Conservation (phyloP, 1,140 invertebrate genomes). For the Cataglyphis hispanica region DNA sequence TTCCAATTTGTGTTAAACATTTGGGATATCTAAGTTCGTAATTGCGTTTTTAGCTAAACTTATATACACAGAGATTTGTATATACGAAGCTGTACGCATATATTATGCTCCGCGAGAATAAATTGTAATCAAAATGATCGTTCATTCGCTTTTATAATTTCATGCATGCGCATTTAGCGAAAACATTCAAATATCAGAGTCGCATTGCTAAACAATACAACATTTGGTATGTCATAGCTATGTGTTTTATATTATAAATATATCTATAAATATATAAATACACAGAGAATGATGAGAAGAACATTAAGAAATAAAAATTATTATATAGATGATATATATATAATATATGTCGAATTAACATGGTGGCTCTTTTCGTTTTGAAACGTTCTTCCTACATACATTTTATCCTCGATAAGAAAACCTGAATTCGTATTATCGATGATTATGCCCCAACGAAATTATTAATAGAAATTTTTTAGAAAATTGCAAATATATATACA, state of each 20-base stretch:
- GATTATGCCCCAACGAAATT: background rate
- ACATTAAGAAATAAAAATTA: constrained; percentile 79
- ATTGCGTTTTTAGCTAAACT: constrained; percentile 54
- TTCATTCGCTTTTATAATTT: constrained; percentile 69
- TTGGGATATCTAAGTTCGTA: constrained; percentile 56
- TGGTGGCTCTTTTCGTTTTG: constrained; percentile 74
- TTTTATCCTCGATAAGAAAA: background rate
- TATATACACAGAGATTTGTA: constrained; percentile 64
- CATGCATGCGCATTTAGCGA: constrained; percentile 73
- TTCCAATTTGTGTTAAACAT: background rate
- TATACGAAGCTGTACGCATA: constrained; percentile 49
- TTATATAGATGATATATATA: constrained; percentile 81
- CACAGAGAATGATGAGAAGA: constrained; percentile 71
- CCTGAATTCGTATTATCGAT: background rate
- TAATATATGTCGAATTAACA: constrained; percentile 78
- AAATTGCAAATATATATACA: background rate
- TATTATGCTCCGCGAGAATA: constrained; percentile 47
- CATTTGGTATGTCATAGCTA: constrained; percentile 76
- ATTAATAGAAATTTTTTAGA: background rate
- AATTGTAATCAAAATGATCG: constrained; percentile 70
- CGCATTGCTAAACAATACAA: constrained; percentile 74
- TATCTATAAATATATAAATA: constrained; percentile 78
- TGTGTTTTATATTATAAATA: constrained; percentile 80
- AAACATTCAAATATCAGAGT: constrained; percentile 70
- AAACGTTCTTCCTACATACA: constrained; percentile 65